phyloP scores from a whole-genome alignment of 1,140 invertebrate species.

The Penaeus vannamei region DNA sequence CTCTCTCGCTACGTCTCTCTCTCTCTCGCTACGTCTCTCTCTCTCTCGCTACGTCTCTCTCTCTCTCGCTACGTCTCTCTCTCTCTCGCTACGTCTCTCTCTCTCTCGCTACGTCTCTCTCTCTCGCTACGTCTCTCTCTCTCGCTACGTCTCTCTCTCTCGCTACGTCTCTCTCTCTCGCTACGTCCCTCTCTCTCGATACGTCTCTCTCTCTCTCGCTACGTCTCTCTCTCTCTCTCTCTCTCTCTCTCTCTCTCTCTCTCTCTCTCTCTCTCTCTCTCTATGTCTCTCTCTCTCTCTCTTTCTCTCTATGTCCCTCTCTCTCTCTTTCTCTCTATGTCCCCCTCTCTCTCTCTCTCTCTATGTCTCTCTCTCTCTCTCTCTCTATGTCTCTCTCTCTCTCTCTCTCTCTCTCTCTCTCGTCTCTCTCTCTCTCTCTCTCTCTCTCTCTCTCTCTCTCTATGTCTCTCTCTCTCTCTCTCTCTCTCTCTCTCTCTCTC shows the following conservation, averaged over 20 bases:
- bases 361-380: not conserved
- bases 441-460: not conserved
- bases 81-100: not conserved
- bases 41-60: too few relatives aligned
- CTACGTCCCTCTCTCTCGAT: not conserved
- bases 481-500: not conserved
- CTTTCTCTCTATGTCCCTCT: not conserved
- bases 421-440: not conserved
- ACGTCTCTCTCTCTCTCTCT: too few relatives aligned
- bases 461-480: not conserved
- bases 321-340: too few relatives aligned
- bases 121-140: not conserved
- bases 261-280: not conserved
- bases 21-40: not conserved
- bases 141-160: not conserved
- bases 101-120: conserved; percentile 5
- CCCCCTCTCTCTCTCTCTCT: not conserved
- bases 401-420: not conserved
- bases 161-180: not conserved
- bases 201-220: not conserved
- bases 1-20: conserved; percentile 4
- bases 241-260: not conserved
- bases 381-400: not conserved
- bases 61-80: not conserved
- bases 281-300: not conserved